Evolutionary conservation across 2,888 invertebrate species (phyloP).

Genomic region (Maniola hyperantus): DNA sequence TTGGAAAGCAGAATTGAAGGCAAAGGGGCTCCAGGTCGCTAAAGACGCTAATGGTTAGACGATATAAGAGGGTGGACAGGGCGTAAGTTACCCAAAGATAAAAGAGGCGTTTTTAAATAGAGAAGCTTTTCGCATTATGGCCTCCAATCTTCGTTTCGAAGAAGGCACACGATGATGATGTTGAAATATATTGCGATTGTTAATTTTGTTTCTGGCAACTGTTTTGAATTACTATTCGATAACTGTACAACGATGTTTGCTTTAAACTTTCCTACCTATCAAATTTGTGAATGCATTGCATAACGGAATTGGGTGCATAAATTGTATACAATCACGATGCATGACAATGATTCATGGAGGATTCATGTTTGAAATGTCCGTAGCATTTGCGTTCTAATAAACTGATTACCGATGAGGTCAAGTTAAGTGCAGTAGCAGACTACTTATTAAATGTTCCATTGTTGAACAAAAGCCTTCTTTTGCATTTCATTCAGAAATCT

Average conservation of each 20-base stretch:
- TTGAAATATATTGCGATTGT: background rate
- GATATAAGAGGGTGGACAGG: too few species aligned
- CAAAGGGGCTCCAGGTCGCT: too few species aligned
- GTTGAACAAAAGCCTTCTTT: background rate
- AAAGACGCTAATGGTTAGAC: too few species aligned
- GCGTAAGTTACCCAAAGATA: too few species aligned
- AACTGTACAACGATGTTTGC: background rate
- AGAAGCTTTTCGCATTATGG: too few species aligned
- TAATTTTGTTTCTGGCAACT: background rate
- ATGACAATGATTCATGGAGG: conserved; percentile 18
- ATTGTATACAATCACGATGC: conserved; percentile 5
- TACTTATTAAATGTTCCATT: background rate
- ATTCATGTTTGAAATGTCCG: conserved; percentile 9
- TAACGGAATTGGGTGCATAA: conserved; percentile 16
- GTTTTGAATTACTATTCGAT: background rate
- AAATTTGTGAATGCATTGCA: conserved; percentile 6
- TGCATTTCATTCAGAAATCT: background rate
- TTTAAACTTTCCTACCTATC: background rate
- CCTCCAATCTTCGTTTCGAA: too few species aligned
- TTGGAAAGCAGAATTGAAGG: too few species aligned
- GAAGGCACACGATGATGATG: too few species aligned
- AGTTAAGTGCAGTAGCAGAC: background rate
- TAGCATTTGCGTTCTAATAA: background rate
- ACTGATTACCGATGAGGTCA: background rate
- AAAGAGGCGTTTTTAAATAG: too few species aligned